Evolutionary conservation across 2,797 vertebrate species (phyloP).

Genomic region (Lateolabrax maculatus): DNA sequence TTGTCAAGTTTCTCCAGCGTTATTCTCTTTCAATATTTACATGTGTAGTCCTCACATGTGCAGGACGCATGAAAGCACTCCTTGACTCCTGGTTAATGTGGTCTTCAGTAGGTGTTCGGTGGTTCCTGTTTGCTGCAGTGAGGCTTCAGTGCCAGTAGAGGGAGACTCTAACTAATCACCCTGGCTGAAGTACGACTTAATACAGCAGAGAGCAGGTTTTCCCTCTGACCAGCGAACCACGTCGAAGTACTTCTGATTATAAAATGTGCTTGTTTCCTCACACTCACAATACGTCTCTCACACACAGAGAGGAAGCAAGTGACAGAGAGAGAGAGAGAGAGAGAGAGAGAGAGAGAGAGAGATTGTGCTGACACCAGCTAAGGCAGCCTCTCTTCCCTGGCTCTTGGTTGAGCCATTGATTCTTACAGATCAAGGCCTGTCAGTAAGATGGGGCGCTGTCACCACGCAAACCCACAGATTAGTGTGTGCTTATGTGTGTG

Average conservation of each 20-base stretch:
- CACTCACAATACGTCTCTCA: too few species aligned
- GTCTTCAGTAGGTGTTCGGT: neutral
- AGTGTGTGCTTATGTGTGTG: slow-evolving; percentile 7
- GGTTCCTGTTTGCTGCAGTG: slow-evolving; percentile 29
- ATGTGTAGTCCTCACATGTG: neutral
- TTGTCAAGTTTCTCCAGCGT: neutral
- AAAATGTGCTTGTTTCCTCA: too few species aligned
- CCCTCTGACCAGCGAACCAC: slow-evolving; percentile 29
- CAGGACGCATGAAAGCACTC: neutral
- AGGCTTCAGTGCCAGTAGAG: slow-evolving; percentile 70
- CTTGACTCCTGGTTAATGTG: neutral
- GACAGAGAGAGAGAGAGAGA: slow-evolving; percentile 19
- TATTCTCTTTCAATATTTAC: neutral
- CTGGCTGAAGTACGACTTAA: slow-evolving; percentile 3
- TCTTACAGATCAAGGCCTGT: slow-evolving; percentile 65
- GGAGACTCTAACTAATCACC: slow-evolving; percentile 73
- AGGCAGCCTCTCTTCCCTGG: slow-evolving; percentile 58
- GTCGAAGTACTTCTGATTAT: neutral
- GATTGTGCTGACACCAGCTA: slow-evolving; percentile 74
- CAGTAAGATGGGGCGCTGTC: slow-evolving; percentile 42
- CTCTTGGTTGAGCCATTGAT: slow-evolving; percentile 78
- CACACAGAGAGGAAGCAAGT: slow-evolving; percentile 23
- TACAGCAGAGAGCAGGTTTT: slow-evolving; percentile 9
- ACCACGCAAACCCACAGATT: slow-evolving; percentile 39
- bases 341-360: too few species aligned